Evolutionary conservation across 1,140 invertebrate species (phyloP), one percentile per base, ranked within the genome.

Genomic region (Leptopilina clavipes): DNA sequence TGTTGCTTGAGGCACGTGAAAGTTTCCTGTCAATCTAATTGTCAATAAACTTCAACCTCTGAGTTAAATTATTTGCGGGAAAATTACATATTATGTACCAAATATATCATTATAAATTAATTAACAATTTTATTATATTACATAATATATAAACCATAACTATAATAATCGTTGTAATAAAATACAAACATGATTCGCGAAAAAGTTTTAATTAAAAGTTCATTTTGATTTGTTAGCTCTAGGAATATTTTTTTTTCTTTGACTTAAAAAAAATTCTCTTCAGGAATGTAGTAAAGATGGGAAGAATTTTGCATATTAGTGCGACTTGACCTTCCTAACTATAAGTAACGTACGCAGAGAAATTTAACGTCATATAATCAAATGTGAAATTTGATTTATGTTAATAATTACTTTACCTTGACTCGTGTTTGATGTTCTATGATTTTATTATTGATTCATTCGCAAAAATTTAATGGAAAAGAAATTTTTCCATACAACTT

Each of bases 61-160:
- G 14, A 37, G 8, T 14, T 22, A 70, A 48, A 76, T 81, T 45
- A 44, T 44, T 76, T 80, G 65, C 5, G 25, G 25, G 25, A 31
- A 31, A 2, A 31, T 31, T 31, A 2, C 25, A 31, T 31, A 31
- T 31, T 31, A 31, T 31, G 25, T n/a, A n/a, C n/a, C n/a, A n/a
- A n/a, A n/a, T n/a, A n/a, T n/a, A n/a, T n/a, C n/a, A n/a, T n/a
- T n/a, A n/a, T n/a, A n/a, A n/a, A 31, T 31, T 31, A 5, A 31
- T 31, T 31, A 31, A 31, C 25, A 31, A 31, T 31, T 31, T 1
- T 31, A 31, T 31, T 31, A 5, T 31, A 31, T 31, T 31, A 5
- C 5, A 31, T 31, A 31, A 31, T 31, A 31, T 31, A 5, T 31
- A 31, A n/a, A n/a, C n/a, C n/a, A n/a, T n/a, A n/a, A n/a, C n/a